Percentiles rank a stretch among this genome's conserved stretches.
These are phyloP conservation scores for Disparrhopalites patrizii DNA, from an alignment of 2,888 invertebrate genomes.

Conservation along the genomic window DNA sequence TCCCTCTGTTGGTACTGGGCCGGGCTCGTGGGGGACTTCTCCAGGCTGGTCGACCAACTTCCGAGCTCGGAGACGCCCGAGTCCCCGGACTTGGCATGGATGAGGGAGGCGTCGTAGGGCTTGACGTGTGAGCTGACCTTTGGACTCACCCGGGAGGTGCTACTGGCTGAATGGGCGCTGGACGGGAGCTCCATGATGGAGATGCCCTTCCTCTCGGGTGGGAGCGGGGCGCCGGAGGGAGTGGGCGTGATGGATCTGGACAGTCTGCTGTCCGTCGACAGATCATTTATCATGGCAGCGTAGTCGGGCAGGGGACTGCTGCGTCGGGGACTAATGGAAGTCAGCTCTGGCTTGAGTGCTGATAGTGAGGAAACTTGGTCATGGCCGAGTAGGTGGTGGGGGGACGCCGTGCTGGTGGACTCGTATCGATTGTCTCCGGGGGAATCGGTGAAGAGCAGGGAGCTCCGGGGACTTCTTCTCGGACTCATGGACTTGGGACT, in stretches of 20 bases:
- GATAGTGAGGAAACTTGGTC: background rate
- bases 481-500: constrained; percentile 40
- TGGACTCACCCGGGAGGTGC: constrained; percentile 53
- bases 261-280: constrained; percentile 24
- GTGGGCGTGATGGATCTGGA: background rate
- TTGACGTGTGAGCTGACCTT: constrained; percentile 69
- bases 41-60: constrained; percentile 72
- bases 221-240: background rate
- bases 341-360: background rate
- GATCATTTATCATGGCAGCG: constrained; percentile 38
- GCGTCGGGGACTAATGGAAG: constrained; percentile 29
- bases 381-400: background rate
- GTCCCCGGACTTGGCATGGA: constrained; percentile 66
- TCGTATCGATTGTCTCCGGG: constrained; percentile 20
- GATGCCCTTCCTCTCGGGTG: background rate
- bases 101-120: constrained; percentile 55
- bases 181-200: background rate
- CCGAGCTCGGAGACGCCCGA: constrained; percentile 83
- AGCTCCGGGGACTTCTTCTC: constrained; percentile 50
- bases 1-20: background rate
- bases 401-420: background rate
- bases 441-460: constrained; percentile 32
- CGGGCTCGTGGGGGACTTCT: constrained; percentile 71
- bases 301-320: constrained; percentile 42
- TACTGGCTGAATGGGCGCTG: constrained; percentile 19